These are phyloP conservation scores for Scaptodrosophila latifasciaeformis DNA, from an alignment of 2,888 invertebrate genomes.

Conservation along the genomic window DNA sequence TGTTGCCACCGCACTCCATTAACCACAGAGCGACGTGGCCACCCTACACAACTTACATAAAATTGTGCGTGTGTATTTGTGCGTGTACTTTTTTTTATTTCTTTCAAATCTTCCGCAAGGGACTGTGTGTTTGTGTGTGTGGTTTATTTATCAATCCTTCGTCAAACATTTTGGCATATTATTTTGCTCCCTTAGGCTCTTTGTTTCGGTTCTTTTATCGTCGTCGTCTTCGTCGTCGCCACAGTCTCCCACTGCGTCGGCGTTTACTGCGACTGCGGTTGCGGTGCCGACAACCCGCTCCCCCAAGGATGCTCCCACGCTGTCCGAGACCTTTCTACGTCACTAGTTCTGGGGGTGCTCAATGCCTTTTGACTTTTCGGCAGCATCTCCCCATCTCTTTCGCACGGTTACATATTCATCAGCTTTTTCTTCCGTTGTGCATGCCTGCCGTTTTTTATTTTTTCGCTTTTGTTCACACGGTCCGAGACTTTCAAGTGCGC, in stretches of 20 bases:
- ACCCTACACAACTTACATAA: not conserved
- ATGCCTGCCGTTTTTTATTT: not conserved
- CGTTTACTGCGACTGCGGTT: slow-evolving; percentile 14
- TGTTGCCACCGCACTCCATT: too few species aligned
- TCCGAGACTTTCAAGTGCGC: slow-evolving; percentile 35
- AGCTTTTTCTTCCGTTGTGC: slow-evolving; percentile 26
- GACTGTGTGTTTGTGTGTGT: slow-evolving; percentile 11
- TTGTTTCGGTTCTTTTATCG: slow-evolving; percentile 26
- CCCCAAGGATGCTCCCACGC: slow-evolving; percentile 2
- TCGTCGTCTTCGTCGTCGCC: slow-evolving; percentile 12
- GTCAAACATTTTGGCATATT: slow-evolving; percentile 42
- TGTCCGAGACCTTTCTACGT: slow-evolving; percentile 43
- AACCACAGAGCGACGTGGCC: too few species aligned
- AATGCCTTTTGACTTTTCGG: slow-evolving; percentile 59
- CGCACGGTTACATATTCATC: slow-evolving; percentile 50
- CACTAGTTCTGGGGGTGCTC: slow-evolving; percentile 22
- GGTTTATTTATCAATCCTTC: slow-evolving; percentile 30
- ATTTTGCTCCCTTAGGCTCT: slow-evolving; percentile 20
- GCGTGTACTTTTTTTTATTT: slow-evolving; percentile 9
- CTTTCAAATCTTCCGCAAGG: slow-evolving; percentile 23
- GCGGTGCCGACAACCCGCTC: slow-evolving; percentile 14
- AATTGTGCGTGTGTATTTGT: slow-evolving; percentile 12
- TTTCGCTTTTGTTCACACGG: slow-evolving; percentile 6
- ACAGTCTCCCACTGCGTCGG: slow-evolving; percentile 36
- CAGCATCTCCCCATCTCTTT: slow-evolving; percentile 34